These are phyloP conservation scores for Daphoenositta chrysoptera DNA, from an alignment of 2,113 vertebrate species.

Conservation along the genomic window DNA sequence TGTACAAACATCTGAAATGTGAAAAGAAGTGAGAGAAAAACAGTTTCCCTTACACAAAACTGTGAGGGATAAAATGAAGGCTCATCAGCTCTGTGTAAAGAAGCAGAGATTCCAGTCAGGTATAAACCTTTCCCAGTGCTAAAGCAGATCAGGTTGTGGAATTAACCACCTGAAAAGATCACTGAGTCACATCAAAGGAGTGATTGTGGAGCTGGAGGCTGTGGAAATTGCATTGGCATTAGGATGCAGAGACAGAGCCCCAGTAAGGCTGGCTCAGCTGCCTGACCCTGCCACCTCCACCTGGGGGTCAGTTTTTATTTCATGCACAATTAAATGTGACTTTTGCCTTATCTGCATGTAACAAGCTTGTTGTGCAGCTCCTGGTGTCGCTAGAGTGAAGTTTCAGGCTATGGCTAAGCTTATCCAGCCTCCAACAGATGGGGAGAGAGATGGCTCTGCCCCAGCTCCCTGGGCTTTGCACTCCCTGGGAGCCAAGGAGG, in stretches of 20 bases:
- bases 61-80: not conserved
- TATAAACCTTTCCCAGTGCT: not conserved
- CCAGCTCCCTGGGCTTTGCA: not conserved
- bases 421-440: not conserved
- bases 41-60: not conserved
- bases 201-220: not conserved
- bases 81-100: not conserved
- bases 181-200: slow-evolving; percentile 15
- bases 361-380: not conserved
- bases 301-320: not conserved
- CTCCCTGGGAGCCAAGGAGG: not conserved
- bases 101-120: slow-evolving; percentile 23
- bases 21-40: not conserved
- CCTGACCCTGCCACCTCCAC: not conserved
- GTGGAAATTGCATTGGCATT: not conserved
- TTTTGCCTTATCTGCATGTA: not conserved
- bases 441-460: not conserved
- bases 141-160: slow-evolving; percentile 3
- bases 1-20: not conserved
- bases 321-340: not conserved
- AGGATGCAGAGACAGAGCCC: not conserved
- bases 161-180: slow-evolving; percentile 26
- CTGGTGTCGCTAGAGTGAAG: not conserved
- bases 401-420: not conserved
- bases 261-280: not conserved